These are phyloP conservation scores for Choristoneura fumiferana DNA, from an alignment of 1,140 invertebrate genomes.

Conservation along the genomic window DNA sequence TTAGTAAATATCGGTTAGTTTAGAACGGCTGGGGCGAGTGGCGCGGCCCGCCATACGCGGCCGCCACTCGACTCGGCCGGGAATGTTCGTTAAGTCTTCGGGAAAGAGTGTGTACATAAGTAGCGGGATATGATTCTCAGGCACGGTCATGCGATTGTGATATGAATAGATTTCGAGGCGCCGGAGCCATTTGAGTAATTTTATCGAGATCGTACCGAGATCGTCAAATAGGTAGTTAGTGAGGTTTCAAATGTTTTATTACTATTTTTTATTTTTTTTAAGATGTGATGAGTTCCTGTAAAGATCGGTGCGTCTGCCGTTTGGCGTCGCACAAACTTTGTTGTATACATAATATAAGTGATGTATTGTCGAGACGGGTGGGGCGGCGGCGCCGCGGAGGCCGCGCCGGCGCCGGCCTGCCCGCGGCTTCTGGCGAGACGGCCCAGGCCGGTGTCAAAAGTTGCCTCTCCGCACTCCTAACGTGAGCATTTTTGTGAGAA, in stretches of 20 bases:
- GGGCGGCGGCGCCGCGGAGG: slow-evolving; percentile 30
- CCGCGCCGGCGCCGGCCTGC: slow-evolving; percentile 24
- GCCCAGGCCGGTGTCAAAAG: slow-evolving; percentile 49
- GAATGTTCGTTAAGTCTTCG: slow-evolving; percentile 42
- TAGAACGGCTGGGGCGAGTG: slow-evolving; percentile 35
- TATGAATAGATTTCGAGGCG: slow-evolving; percentile 74
- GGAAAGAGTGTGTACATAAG: slow-evolving; percentile 71
- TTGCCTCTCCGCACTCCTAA: slow-evolving; percentile 63
- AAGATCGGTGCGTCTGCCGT: slow-evolving; percentile 52
- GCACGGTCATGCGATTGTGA: slow-evolving; percentile 77
- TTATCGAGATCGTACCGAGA: slow-evolving; percentile 70
- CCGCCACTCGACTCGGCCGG: slow-evolving; percentile 31
- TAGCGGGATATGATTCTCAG: slow-evolving; percentile 75
- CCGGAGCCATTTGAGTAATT: slow-evolving; percentile 70
- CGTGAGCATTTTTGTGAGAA: slow-evolving; percentile 75
- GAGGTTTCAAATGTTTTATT: slow-evolving; percentile 78
- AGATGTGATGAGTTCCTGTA: slow-evolving; percentile 77
- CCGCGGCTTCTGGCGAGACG: slow-evolving; percentile 28
- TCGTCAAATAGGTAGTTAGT: slow-evolving; percentile 75
- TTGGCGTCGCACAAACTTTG: slow-evolving; percentile 53
- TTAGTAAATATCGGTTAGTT: slow-evolving; percentile 53
- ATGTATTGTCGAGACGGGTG: slow-evolving; percentile 46
- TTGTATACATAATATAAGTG: slow-evolving; percentile 69
- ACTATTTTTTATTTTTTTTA: slow-evolving; percentile 75
- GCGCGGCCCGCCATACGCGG: slow-evolving; percentile 22